Conservation (phyloP, 2,888 invertebrate species). For the Tetranychus piercei region DNA sequence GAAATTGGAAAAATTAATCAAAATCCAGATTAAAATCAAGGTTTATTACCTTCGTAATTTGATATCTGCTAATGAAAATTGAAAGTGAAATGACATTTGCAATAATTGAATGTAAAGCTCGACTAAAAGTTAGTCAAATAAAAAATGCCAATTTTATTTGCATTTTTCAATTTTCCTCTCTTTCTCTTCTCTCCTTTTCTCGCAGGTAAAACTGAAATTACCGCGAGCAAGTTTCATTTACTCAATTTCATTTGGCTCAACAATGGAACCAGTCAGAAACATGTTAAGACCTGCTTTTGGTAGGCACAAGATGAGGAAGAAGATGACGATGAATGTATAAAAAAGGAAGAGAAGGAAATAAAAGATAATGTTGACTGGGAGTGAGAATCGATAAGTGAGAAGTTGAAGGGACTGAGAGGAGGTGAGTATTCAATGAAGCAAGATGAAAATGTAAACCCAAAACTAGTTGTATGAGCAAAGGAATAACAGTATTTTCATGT, state of each 20-base stretch:
- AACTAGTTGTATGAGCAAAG: no score
- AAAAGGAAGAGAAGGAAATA: background rate
- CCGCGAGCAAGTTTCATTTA: background rate
- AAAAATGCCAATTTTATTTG: background rate
- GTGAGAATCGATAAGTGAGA: background rate
- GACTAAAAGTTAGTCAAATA: background rate
- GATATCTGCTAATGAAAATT: background rate
- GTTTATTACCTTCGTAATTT: background rate
- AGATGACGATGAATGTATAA: background rate
- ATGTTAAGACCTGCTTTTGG: no score
- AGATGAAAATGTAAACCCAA: no score
- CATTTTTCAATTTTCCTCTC: background rate
- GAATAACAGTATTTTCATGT: no score
- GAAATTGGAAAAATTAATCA: no score
- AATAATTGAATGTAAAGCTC: background rate
- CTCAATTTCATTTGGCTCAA: no score
- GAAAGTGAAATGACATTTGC: background rate
- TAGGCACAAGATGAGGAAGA: background rate
- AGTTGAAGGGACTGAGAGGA: constrained; percentile 2
- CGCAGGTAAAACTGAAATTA: background rate
- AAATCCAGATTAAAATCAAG: background rate
- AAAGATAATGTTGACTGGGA: background rate
- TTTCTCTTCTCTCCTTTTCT: constrained; percentile 5
- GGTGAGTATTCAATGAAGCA: background rate
- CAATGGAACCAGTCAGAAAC: no score